Evolutionary conservation across 2,888 invertebrate genomes (phyloP).

Genomic region (Operophtera brumata): DNA sequence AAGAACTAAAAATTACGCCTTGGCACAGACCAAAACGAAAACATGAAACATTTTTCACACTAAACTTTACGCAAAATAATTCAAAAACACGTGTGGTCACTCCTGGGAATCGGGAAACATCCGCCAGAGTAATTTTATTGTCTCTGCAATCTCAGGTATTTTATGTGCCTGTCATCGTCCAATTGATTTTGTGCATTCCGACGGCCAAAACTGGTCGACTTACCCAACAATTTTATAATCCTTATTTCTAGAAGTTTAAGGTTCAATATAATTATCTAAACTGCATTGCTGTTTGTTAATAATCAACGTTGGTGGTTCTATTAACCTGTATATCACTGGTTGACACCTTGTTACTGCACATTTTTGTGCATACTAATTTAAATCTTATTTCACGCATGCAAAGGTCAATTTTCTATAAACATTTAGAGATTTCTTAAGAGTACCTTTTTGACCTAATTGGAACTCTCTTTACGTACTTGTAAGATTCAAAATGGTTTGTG

Average conservation of each 20-base stretch:
- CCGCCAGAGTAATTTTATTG: slow-evolving; percentile 36
- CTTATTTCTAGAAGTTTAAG: slow-evolving; percentile 33
- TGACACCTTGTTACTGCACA: slow-evolving; percentile 57
- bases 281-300: slow-evolving; percentile 29
- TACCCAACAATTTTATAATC: slow-evolving; percentile 20
- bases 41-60: no score
- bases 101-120: slow-evolving; percentile 37
- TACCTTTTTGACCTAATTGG: background rate
- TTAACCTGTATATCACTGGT: slow-evolving; percentile 65
- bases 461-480: background rate
- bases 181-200: slow-evolving; percentile 47
- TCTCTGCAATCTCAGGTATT: slow-evolving; percentile 40
- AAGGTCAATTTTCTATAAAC: slow-evolving; percentile 12
- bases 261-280: slow-evolving; percentile 29
- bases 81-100: slow-evolving; percentile 40
- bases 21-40: no score
- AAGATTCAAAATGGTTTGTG: slow-evolving; percentile 20
- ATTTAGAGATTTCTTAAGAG: background rate
- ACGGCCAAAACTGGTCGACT: slow-evolving; percentile 30
- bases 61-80: slow-evolving; percentile 20
- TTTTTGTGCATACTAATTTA: slow-evolving; percentile 14
- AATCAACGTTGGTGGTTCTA: slow-evolving; percentile 58
- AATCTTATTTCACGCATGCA: background rate
- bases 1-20: no score
- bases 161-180: slow-evolving; percentile 55